These are phyloP conservation scores for Psix sp. DNA, from an alignment of 1,140 invertebrate species.

Conservation along the genomic window DNA sequence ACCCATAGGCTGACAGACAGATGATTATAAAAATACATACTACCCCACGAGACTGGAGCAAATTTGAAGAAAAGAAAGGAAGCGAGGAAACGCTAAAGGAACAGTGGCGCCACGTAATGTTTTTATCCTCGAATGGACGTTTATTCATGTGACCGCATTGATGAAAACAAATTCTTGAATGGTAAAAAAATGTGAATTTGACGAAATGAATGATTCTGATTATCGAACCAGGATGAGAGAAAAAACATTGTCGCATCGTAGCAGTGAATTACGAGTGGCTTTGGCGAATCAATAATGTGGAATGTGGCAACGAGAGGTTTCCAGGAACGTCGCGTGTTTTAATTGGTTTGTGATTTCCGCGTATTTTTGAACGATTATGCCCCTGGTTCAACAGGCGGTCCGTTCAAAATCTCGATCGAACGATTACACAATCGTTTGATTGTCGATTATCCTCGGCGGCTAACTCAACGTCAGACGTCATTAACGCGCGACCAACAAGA, in stretches of 20 bases:
- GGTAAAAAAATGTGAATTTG: conserved; percentile 7
- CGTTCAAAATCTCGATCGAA: conserved; percentile 39
- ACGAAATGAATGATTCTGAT: neutral
- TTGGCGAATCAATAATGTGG: conserved; percentile 8
- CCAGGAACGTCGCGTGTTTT: conserved; percentile 41
- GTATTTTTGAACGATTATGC: conserved; percentile 45
- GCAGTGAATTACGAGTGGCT: conserved; percentile 5
- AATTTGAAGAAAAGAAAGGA: neutral
- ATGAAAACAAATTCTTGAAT: no score
- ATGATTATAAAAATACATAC: conserved; percentile 57
- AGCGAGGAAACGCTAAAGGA: conserved; percentile 11
- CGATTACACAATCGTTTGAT: conserved; percentile 36
- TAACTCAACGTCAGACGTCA: conserved; percentile 25
- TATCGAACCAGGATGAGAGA: no score
- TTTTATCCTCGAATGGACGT: no score
- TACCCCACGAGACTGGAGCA: conserved; percentile 7
- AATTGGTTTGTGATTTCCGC: conserved; percentile 32
- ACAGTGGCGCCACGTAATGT: conserved; percentile 61
- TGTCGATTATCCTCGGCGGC: conserved; percentile 26
- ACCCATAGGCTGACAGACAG: conserved; percentile 50
- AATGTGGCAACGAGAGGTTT: conserved; percentile 25
- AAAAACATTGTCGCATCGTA: no score
- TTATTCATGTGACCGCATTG: no score
- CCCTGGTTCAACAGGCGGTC: conserved; percentile 23
- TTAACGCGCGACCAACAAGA: conserved; percentile 18